A percentile compares a stretch with the other conserved stretches of the same genome.
These are phyloP conservation scores for Lepus timidus DNA, from an alignment of 2,113 vertebrate genomes.

Conservation along the genomic window DNA sequence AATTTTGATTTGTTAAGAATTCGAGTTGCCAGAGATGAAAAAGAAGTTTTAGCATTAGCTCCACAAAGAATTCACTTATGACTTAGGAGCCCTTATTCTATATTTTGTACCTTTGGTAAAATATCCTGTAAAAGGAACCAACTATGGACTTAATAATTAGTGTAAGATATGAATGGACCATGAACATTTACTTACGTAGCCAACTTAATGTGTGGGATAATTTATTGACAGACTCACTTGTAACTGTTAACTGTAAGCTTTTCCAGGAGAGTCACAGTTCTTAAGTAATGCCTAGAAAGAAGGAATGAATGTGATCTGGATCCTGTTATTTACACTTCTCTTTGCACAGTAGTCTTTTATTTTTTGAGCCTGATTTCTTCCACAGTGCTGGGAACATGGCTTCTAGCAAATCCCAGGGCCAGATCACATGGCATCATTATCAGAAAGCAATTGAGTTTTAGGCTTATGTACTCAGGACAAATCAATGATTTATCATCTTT, in stretches of 20 bases:
- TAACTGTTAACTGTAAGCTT: neutral
- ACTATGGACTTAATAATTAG: neutral
- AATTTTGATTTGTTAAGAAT: constrained; percentile 37
- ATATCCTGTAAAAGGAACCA: neutral
- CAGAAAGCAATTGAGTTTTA: neutral
- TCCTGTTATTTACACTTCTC: neutral
- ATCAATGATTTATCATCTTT: neutral
- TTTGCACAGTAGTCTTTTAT: neutral
- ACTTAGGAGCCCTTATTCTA: neutral
- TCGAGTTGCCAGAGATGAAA: neutral
- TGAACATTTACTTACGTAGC: neutral
- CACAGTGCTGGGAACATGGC: neutral
- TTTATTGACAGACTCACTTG: neutral
- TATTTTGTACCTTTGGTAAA: neutral
- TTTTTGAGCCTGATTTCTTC: neutral
- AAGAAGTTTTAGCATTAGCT: neutral
- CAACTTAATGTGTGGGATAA: neutral
- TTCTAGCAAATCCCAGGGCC: neutral
- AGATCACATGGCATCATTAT: neutral
- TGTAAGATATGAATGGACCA: neutral
- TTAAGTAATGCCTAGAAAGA: neutral
- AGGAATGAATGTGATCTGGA: neutral
- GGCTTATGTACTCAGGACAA: neutral
- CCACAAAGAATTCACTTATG: neutral
- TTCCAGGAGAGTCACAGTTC: neutral